Base-by-base conservation (phyloP, 2,113 vertebrate species). In the Tyto alba region DNA sequence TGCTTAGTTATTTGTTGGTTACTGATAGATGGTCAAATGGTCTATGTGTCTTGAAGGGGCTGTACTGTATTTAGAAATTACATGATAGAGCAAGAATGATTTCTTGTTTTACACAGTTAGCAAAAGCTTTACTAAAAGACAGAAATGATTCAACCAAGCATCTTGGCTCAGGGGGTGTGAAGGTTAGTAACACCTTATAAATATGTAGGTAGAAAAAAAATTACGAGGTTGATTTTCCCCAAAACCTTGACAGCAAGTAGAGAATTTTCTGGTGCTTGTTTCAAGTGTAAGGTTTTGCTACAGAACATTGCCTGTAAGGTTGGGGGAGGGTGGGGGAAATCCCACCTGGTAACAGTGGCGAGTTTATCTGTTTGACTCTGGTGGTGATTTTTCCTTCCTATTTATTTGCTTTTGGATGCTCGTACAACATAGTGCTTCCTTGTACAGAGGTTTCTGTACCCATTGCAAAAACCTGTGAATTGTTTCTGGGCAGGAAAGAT, bases 241-340 rank as follows among this genome's bases (percentile, higher is more conserved):
- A 4, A 72, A 6, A 41, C 16, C 15, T 55, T 55, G 25, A 59
- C 89, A 79, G 43, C 57, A 68, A 72, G 16, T 48, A 71, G 71
- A 56, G 10, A 80, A 60, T 47, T 91, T 80, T 73, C n/a, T 64
- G 29, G 17, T 32, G 22, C 29, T 86, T 68, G 5, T 83, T 94
- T 86, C 30, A 36, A 55, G 25, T 34, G 40, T 63, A 86, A 71
- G 12, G 3, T 57, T 79, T 79, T 62, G 6, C 52, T 72, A 27
- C 9, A 21, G 59, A 68, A 22, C 22, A 11, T 11, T 68, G 14
- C 13, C 52, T 74, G 6, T 26, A 30, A 72, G 17, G 45, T 21
- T 18, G 20, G 7, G 2, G 10, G 1, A 17, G 3, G 9, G 18
- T 7, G 8, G 6, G 50, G 5, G 10, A 40, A 71, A 55, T 63